Percentiles rank a stretch among this genome's conserved stretches.
phyloP scores from a whole-genome alignment of 2,888 invertebrate genomes.

The Pristionchus japonicus region DNA sequence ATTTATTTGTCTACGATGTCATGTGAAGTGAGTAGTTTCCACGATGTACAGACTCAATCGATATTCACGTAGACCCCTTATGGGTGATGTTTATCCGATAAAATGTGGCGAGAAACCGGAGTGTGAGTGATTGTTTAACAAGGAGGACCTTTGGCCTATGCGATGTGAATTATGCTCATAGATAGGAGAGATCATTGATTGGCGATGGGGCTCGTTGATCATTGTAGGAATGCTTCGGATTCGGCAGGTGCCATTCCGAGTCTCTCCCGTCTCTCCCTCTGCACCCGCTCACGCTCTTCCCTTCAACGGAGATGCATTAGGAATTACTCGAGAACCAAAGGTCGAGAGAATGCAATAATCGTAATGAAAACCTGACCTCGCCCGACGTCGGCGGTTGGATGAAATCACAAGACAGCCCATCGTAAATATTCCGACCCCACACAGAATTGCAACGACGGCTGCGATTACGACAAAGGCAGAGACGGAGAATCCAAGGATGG shows the following conservation, averaged over 20 bases:
- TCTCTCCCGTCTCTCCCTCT: not conserved
- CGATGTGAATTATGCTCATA: not conserved
- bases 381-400: not conserved
- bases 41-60: not conserved
- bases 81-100: constrained; percentile 33
- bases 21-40: constrained; percentile 23
- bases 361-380: not conserved
- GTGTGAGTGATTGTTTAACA: not conserved
- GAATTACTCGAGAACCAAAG: not conserved
- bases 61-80: not conserved
- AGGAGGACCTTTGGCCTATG: not conserved
- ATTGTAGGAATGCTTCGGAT: not conserved
- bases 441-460: not conserved
- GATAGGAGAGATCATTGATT: not conserved
- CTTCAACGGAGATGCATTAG: not conserved
- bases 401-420: constrained; percentile 1
- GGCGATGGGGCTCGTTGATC: not conserved
- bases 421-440: not conserved
- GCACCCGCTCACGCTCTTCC: not conserved
- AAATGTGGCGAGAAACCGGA: not conserved
- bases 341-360: not conserved
- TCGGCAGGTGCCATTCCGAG: not conserved
- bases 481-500: not conserved
- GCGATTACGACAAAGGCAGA: not conserved
- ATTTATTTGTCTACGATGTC: not conserved